These are phyloP conservation scores for Sander vitreus DNA, from an alignment of 2,113 vertebrate genomes.

Conservation along the genomic window DNA sequence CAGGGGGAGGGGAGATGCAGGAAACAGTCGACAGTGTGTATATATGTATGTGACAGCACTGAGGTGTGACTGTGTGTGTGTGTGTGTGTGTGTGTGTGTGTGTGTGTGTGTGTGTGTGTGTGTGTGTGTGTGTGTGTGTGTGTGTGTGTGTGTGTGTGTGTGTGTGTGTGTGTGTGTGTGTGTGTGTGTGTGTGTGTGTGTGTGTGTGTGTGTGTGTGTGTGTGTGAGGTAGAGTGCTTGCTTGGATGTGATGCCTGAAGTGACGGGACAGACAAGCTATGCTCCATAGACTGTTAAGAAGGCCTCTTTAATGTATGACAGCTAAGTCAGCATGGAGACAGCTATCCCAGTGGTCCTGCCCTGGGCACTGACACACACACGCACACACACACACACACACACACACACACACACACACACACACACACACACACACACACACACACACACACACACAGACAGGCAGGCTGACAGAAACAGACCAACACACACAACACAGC, in stretches of 20 bases:
- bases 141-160: no score
- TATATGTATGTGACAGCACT: neutral
- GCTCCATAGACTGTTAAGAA: slow-evolving; percentile 72
- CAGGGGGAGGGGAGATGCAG: neutral
- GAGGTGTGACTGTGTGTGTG: neutral
- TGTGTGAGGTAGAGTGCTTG: neutral
- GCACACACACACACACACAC: no score
- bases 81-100: neutral
- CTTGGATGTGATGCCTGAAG: slow-evolving; percentile 58
- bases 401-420: slow-evolving; percentile 36
- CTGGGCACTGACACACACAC: slow-evolving; percentile 63
- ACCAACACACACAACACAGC: slow-evolving; percentile 70
- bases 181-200: neutral
- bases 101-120: neutral
- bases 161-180: neutral
- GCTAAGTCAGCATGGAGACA: slow-evolving; percentile 78
- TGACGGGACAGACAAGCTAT: slow-evolving; percentile 69
- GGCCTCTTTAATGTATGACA: slow-evolving; percentile 79
- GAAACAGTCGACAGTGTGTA: slow-evolving; percentile 12
- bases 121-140: no score
- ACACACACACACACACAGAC: slow-evolving; percentile 27
- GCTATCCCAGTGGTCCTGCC: slow-evolving; percentile 68
- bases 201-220: neutral
- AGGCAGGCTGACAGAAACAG: slow-evolving; percentile 73
- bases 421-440: slow-evolving; percentile 34